These are phyloP conservation scores for Sweltsa coloradensis DNA, from an alignment of 1,140 invertebrate species.

Conservation along the genomic window DNA sequence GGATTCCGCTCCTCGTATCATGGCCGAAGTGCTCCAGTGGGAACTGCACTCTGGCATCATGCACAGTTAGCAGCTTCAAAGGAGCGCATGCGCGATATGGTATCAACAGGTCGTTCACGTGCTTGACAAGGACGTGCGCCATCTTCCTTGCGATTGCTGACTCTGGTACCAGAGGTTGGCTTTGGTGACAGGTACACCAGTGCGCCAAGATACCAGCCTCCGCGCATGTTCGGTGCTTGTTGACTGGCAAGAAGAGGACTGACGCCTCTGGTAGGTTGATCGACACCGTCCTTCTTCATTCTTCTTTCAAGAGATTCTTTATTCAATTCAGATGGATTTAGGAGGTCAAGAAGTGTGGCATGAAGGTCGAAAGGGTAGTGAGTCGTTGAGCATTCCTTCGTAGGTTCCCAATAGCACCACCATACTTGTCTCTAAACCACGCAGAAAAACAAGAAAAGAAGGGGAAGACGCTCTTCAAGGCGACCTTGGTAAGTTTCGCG, in stretches of 20 bases:
- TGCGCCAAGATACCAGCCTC: slow-evolving; percentile 61
- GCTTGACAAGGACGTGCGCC: slow-evolving; percentile 35
- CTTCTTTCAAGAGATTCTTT: slow-evolving; percentile 20
- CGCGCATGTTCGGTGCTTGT: slow-evolving; percentile 57
- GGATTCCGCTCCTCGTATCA: slow-evolving; percentile 5
- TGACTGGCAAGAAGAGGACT: slow-evolving; percentile 64
- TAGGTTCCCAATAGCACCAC: slow-evolving; percentile 35
- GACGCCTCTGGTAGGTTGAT: slow-evolving; percentile 44
- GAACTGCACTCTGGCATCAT: slow-evolving; percentile 38
- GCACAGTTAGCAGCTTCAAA: slow-evolving; percentile 37
- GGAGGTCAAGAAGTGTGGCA: slow-evolving; percentile 47
- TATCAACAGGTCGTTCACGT: slow-evolving; percentile 48
- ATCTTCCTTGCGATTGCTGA: neutral
- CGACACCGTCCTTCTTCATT: too few species aligned
- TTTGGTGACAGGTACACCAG: slow-evolving; percentile 71
- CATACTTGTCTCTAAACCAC: slow-evolving; percentile 41
- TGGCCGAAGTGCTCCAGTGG: slow-evolving; percentile 8
- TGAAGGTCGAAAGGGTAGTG: slow-evolving; percentile 49
- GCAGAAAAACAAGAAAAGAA: slow-evolving; percentile 45
- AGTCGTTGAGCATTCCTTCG: slow-evolving; percentile 37
- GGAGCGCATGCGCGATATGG: slow-evolving; percentile 33
- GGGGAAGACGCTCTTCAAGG: slow-evolving; percentile 55
- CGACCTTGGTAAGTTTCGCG: slow-evolving; percentile 43
- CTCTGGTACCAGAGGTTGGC: slow-evolving; percentile 17
- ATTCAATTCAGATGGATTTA: slow-evolving; percentile 31